Base-by-base conservation (phyloP, 2,113 vertebrate species). In the Oncorhynchus mykiss region DNA sequence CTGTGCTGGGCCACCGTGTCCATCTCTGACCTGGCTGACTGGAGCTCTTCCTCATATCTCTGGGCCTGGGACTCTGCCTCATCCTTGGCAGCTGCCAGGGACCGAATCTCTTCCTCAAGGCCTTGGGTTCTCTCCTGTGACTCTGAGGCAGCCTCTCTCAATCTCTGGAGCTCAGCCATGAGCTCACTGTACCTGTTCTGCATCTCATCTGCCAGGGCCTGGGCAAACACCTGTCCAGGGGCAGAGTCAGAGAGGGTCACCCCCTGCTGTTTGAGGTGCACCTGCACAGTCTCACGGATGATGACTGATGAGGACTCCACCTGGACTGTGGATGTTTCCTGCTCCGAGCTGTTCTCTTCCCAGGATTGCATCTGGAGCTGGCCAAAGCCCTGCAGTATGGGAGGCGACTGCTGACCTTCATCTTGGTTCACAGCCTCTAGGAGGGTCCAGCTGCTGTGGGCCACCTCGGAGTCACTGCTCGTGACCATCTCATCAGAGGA, bases 391-490 rank as follows among this genome's bases (percentile, higher is more conserved):
- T 92, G 91, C 66, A 86, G 39, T 5, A 83, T 59, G 8, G 90
- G 83, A 11, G 90, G 88, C 92, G 92, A 94, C 68, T 94, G 92
- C 72, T 92, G 91, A 70, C 85, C 79, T 29, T 86, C 87, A 3
- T 94, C 93, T 82, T 93, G 93, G 83, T 91, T 93, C 68, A 92
- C 71, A 62, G 93, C 92, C 67, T 94, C 93, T 67, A 93, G 73
- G 24, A 94, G 88, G 3, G 93, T 94, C 93, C 93, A 94, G 88
- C 92, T 94, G 86, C 91, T 94, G 82, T 93, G 93, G 27, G 90
- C 92, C 49, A 94, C 93, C 78, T 94, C 93, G 9, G 93, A 94
- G 78, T 94, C 93, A 22, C 89, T 93, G 65, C 93, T 94, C 60
- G 91, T 88, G 0, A 93, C 91, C 93, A 94, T 94, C 75, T 94